Percentiles rank a stretch among this genome's conserved stretches.
Evolutionary conservation across 2,888 invertebrate genomes (phyloP).

Genomic region (Chaitophorus viminalis): DNA sequence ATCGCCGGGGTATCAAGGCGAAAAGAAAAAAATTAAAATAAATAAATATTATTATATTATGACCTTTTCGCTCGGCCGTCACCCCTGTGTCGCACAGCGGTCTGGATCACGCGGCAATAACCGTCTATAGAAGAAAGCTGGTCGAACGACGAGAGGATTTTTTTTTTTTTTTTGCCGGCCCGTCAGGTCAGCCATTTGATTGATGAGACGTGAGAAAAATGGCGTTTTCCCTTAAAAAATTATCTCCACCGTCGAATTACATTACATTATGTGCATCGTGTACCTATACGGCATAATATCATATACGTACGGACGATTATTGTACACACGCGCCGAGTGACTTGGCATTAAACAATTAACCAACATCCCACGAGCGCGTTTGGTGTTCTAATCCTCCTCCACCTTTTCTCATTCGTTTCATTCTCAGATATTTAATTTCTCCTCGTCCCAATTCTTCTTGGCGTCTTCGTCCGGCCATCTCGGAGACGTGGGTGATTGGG

Average conservation of each 20-base stretch:
- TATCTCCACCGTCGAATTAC: constrained; percentile 11
- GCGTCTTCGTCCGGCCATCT: neutral
- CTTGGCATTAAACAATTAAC: constrained; percentile 59
- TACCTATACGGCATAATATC: no score
- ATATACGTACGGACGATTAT: neutral
- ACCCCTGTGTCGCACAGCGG: neutral
- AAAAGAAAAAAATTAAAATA: neutral
- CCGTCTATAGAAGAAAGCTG: neutral
- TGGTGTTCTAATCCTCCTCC: neutral
- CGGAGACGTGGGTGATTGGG: constrained; percentile 14
- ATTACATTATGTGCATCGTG: neutral
- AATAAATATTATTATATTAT: neutral
- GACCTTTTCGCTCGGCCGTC: neutral
- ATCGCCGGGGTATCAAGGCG: neutral
- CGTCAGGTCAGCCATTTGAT: constrained; percentile 36
- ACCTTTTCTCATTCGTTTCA: no score
- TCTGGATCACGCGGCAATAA: neutral
- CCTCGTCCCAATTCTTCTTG: no score
- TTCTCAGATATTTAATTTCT: neutral
- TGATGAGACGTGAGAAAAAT: constrained; percentile 49
- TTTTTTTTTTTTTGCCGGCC: constrained; percentile 20
- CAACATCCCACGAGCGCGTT: constrained; percentile 32
- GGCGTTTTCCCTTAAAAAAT: constrained; percentile 43
- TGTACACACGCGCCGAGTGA: constrained; percentile 30
- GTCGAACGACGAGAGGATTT: constrained; percentile 8